Percentiles rank a stretch among this genome's conserved stretches.
These are phyloP conservation scores for Hoplostethus mediterraneus DNA, from an alignment of 2,797 vertebrate species.

Conservation along the genomic window DNA sequence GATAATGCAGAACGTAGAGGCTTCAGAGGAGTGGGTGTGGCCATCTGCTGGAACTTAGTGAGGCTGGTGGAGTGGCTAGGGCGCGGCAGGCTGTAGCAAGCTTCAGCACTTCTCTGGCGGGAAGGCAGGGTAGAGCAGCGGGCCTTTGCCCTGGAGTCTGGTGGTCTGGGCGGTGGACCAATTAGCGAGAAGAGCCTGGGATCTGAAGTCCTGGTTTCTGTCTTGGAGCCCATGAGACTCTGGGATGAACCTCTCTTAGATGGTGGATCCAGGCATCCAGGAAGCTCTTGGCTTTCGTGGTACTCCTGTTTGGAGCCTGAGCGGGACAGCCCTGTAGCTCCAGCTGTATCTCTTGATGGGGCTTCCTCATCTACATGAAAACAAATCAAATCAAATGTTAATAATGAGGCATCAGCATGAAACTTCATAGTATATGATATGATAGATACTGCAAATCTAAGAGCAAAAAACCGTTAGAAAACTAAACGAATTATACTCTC, in stretches of 20 bases:
- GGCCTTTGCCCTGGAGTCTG: slow-evolving; percentile 67
- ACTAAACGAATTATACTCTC: slow-evolving; percentile 30
- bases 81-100: slow-evolving; percentile 70
- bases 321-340: slow-evolving; percentile 38
- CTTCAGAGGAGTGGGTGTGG: slow-evolving; percentile 53
- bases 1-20: slow-evolving; percentile 42
- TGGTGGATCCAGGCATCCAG: slow-evolving; percentile 24
- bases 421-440: background rate
- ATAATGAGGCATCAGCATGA: background rate
- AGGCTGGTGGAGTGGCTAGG: slow-evolving; percentile 84
- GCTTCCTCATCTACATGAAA: slow-evolving; percentile 63
- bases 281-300: slow-evolving; percentile 37
- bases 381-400: slow-evolving; percentile 12
- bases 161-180: slow-evolving; percentile 74
- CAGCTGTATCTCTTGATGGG: slow-evolving; percentile 3
- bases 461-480: background rate
- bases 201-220: slow-evolving; percentile 41
- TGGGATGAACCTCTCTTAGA: slow-evolving; percentile 62
- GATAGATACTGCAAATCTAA: background rate
- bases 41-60: slow-evolving; percentile 68
- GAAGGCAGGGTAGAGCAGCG: slow-evolving; percentile 86
- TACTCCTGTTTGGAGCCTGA: slow-evolving; percentile 48
- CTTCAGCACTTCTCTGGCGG: slow-evolving; percentile 68
- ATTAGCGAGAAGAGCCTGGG: slow-evolving; percentile 61
- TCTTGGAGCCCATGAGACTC: slow-evolving; percentile 56